Conservation (phyloP, 2,888 invertebrate genomes). For the Chesias legatella region DNA sequence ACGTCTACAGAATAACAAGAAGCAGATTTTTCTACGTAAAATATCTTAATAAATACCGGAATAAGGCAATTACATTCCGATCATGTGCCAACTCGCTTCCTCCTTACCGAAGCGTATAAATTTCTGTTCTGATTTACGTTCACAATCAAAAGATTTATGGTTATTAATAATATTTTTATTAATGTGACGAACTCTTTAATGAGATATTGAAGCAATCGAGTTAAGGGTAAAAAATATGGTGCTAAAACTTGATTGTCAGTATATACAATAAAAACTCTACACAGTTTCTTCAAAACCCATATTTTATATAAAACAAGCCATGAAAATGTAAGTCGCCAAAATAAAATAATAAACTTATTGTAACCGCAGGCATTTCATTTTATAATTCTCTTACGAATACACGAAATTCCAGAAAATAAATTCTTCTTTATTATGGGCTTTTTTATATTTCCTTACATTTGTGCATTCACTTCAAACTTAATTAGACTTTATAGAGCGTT, state of each 20-base stretch:
- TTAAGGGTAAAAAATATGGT: slow-evolving; percentile 16
- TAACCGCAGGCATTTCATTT: slow-evolving; percentile 18
- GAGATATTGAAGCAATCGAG: slow-evolving; percentile 16
- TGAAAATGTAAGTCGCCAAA: slow-evolving; percentile 10
- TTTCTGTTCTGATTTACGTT: slow-evolving; percentile 63
- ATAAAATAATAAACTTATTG: slow-evolving; percentile 19
- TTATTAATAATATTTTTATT: slow-evolving; percentile 59
- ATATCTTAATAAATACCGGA: slow-evolving; percentile 73
- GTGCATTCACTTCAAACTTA: slow-evolving; percentile 78
- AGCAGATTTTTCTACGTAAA: slow-evolving; percentile 63
- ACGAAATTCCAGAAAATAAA: slow-evolving; percentile 45
- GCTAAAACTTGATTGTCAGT: slow-evolving; percentile 23
- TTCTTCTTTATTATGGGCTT: slow-evolving; percentile 53
- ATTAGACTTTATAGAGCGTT: slow-evolving; percentile 81
- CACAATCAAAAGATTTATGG: slow-evolving; percentile 55
- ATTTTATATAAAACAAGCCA: slow-evolving; percentile 14
- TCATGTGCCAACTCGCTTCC: slow-evolving; percentile 68
- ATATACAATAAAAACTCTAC: slow-evolving; percentile 23
- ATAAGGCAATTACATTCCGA: slow-evolving; percentile 70
- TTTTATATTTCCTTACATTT: slow-evolving; percentile 75
- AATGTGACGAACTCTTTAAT: slow-evolving; percentile 20
- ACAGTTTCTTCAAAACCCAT: slow-evolving; percentile 14
- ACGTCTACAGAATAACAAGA: slow-evolving; percentile 72
- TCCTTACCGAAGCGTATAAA: slow-evolving; percentile 52
- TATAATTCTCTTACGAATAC: slow-evolving; percentile 28